phyloP scores from a whole-genome alignment of 1,140 invertebrate genomes.

The Sinella curviseta region DNA sequence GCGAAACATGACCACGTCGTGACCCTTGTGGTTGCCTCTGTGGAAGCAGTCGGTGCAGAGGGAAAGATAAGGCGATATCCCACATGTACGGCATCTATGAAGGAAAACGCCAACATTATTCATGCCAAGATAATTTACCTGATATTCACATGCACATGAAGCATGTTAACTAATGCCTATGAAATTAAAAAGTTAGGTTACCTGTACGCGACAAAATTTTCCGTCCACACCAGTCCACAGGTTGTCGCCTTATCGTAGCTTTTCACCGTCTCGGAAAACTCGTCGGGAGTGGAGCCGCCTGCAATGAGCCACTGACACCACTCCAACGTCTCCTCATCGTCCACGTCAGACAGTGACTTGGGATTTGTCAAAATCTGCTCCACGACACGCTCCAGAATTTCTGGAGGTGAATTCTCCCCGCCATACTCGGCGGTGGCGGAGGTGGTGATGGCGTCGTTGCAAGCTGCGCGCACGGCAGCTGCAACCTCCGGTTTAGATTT shows the following conservation, averaged over 20 bases:
- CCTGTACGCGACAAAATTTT: slow-evolving; percentile 94
- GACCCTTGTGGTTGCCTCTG: slow-evolving; percentile 90
- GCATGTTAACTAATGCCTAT: too few relatives aligned
- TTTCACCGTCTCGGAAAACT: slow-evolving; percentile 69
- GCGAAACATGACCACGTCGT: slow-evolving; percentile 98
- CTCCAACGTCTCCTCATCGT: slow-evolving; percentile 58
- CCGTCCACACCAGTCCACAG: slow-evolving; percentile 95
- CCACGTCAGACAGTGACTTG: slow-evolving; percentile 48
- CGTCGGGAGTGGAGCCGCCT: slow-evolving; percentile 58
- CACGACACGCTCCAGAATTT: neutral
- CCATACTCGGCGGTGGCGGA: neutral
- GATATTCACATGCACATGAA: neutral
- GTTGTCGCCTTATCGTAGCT: slow-evolving; percentile 93
- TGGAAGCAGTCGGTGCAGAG: slow-evolving; percentile 96
- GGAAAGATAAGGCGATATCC: slow-evolving; percentile 98
- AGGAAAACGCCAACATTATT: neutral
- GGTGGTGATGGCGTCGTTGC: too few relatives aligned
- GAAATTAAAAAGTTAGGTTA: too few relatives aligned
- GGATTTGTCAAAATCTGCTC: neutral
- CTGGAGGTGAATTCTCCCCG: too few relatives aligned
- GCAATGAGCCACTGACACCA: slow-evolving; percentile 59
- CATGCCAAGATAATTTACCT: too few relatives aligned
- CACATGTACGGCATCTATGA: slow-evolving; percentile 82
- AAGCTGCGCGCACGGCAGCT: slow-evolving; percentile 50
- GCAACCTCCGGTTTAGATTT: slow-evolving; percentile 26